Base-by-base conservation (phyloP, 1,140 invertebrate genomes). In the Ostrea denselamellosa region DNA sequence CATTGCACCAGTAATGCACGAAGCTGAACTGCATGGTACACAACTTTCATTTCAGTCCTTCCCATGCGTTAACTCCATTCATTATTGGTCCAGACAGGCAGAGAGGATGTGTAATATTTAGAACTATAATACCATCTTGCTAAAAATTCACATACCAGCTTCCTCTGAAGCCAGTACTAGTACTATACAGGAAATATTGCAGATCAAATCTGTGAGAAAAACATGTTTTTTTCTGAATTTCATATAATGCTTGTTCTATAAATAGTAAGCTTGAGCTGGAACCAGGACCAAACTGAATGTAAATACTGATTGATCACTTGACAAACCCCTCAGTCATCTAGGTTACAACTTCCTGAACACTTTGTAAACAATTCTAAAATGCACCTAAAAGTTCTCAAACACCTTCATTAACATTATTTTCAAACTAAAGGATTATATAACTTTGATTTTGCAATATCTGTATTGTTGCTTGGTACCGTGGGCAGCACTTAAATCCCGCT, bases 361-460 rank as follows among this genome's bases (percentile, higher is more conserved):
- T 77, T 77, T 77, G 68, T 77, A 22, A 77, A 77, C 68, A 77
- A 77, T 77, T 77, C 68, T 77, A 25, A 77, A 77, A 25, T 77
- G 68, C 68, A 77, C 68, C 68, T 34, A 77, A 44, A 10, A 77
- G 68, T 77, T 77, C 68, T 77, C 28, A 25, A 77, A 9, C 10
- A 14, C 68, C 25, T 25, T 77, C 68, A 28, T 12, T 77, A 28
- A 17, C n/a, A 62, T 62, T 7, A 62, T 62, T 62, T 62, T 7
- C 17, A 62, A 9, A 62, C n/a, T 12, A 17, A 62, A 62, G n/a
- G 56, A 62, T 62, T 62, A 62, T n/a, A n/a, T 62, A 62, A 62
- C 19, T 62, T n/a, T 62, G 56, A 62, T 62, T 44, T 44, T 44
- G 34, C 34, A 44, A 44, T 44, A 44, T 44, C 34, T 44, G 34